Evolutionary conservation across 2,797 vertebrate species (phyloP).

Genomic region (Caiman crocodilus): DNA sequence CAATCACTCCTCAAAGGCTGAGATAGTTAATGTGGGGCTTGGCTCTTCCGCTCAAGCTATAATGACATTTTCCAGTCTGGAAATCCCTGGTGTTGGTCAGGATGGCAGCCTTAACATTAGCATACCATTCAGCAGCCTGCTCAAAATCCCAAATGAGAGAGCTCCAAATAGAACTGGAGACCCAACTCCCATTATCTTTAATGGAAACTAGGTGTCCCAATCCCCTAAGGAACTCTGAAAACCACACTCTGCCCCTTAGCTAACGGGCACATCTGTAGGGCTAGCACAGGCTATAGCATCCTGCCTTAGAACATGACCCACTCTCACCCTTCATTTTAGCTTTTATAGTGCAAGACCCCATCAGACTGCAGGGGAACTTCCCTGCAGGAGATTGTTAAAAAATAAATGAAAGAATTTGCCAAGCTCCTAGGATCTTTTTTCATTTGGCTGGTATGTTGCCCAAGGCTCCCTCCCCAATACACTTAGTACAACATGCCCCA

Average conservation of each 20-base stretch:
- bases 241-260: background rate
- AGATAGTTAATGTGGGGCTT: background rate
- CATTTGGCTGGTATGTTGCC: constrained; percentile 58
- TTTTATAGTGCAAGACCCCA: constrained; percentile 14
- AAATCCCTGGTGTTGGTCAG: background rate
- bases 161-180: background rate
- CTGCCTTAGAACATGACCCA: background rate
- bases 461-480: constrained; percentile 42
- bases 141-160: background rate
- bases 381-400: background rate
- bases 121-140: background rate
- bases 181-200: background rate
- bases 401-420: constrained; percentile 19
- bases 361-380: background rate
- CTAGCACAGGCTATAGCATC: background rate
- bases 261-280: background rate
- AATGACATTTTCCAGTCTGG: background rate
- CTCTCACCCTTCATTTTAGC: background rate
- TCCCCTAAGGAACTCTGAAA: background rate
- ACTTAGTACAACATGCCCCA: constrained; percentile 45
- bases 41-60: background rate
- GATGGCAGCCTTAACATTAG: background rate
- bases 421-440: background rate
- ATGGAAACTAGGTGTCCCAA: background rate
- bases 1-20: background rate